Percentiles rank a stretch among this genome's conserved stretches.
Evolutionary conservation across 92 coral and sea anemone species (phyloP).

Genomic region (Heteractis magnifica): DNA sequence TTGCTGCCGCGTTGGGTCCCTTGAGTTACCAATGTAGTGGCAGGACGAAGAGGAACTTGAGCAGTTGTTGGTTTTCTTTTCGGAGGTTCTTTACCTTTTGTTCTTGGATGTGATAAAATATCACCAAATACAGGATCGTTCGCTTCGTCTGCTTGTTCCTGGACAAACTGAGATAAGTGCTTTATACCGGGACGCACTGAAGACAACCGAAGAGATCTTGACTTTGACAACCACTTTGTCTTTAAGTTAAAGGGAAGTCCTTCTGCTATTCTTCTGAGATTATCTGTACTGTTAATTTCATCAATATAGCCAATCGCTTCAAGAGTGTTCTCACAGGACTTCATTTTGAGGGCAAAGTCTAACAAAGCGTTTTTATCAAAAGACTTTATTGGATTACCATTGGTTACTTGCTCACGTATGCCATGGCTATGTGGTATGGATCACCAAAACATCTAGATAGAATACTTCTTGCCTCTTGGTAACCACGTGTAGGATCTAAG

Average conservation of each 20-base stretch:
- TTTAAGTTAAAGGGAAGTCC: no score
- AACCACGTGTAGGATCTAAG: slow-evolving; percentile 27
- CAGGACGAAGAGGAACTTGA: background rate
- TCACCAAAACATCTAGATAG: slow-evolving; percentile 32
- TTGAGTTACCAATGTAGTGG: slow-evolving; percentile 13
- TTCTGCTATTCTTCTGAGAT: no score
- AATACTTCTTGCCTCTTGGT: slow-evolving; percentile 23
- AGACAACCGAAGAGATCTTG: no score
- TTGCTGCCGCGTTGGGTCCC: background rate
- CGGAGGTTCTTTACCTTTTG: background rate
- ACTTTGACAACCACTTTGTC: no score
- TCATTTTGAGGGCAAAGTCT: slow-evolving; percentile 22
- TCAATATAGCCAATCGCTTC: slow-evolving; percentile 32
- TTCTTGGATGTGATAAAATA: no score
- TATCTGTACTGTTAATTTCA: slow-evolving; percentile 25
- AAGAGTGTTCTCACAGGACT: slow-evolving; percentile 32
- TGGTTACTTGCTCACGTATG: background rate
- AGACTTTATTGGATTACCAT: slow-evolving; percentile 28
- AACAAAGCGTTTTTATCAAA: slow-evolving; percentile 12
- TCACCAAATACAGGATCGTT: no score
- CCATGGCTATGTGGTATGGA: slow-evolving; percentile 12
- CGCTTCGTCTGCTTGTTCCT: no score
- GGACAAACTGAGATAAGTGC: no score
- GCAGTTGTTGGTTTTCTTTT: background rate
- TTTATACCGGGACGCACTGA: no score